phyloP scores from a whole-genome alignment of 2,797 vertebrate genomes.

The Phylloscopus collybita region DNA sequence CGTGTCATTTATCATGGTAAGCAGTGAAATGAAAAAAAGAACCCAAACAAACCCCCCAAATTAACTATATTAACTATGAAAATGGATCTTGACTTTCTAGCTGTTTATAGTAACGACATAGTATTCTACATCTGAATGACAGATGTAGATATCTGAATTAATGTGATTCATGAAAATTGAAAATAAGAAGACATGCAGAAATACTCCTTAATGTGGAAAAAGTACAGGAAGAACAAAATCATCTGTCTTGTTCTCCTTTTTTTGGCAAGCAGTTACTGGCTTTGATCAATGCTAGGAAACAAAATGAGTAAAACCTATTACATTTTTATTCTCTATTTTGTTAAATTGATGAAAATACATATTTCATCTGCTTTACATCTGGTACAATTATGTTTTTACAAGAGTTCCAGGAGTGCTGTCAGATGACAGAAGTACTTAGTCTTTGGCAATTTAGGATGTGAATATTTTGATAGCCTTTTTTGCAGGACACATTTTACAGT shows the following conservation, averaged over 20 bases:
- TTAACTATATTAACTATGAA: neutral
- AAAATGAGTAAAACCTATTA: neutral
- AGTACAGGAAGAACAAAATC: neutral
- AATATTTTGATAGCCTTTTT: neutral
- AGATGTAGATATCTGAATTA: neutral
- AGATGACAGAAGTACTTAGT: conserved; percentile 1
- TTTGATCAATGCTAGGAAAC: conserved; percentile 7
- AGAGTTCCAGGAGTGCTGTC: neutral
- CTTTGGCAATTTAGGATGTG: neutral
- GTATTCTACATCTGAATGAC: neutral
- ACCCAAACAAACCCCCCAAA: neutral
- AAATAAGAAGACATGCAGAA: neutral
- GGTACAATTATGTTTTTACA: conserved; percentile 10
- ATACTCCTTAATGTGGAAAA: neutral
- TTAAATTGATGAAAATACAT: conserved; percentile 20
- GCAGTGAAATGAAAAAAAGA: neutral
- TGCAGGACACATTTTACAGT: neutral
- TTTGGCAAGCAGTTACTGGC: neutral
- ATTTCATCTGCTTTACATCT: conserved; percentile 37
- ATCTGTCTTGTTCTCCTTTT: neutral
- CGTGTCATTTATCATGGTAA: neutral
- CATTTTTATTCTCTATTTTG: conserved; percentile 1
- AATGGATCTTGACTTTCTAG: neutral
- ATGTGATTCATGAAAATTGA: neutral
- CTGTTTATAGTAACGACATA: neutral